Evolutionary conservation across 2,888 invertebrate species (phyloP).

Genomic region (Agonopterix heracliana): DNA sequence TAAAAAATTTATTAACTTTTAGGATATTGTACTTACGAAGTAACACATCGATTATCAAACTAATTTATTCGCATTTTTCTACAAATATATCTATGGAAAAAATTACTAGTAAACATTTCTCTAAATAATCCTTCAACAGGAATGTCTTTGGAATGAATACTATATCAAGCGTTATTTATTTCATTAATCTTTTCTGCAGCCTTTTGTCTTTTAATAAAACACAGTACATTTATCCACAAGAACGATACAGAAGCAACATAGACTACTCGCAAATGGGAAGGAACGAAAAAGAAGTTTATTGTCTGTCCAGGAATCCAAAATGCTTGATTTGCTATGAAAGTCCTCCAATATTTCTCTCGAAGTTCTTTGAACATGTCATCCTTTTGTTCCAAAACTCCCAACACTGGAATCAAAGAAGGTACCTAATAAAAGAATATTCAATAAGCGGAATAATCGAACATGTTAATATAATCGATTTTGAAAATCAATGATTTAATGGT

Average conservation of each 20-base stretch:
- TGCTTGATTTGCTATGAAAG: conserved; percentile 83
- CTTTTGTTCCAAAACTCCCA: conserved; percentile 84
- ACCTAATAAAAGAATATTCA: neutral
- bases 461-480: too few species aligned
- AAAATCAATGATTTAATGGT: too few species aligned
- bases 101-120: too few species aligned
- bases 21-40: too few species aligned
- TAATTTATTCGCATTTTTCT: too few species aligned
- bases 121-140: too few species aligned
- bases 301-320: conserved; percentile 91
- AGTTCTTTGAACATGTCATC: conserved; percentile 82
- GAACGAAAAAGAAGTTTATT: conserved; percentile 84
- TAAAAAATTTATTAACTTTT: too few species aligned
- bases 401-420: conserved; percentile 68
- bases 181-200: neutral
- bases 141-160: too few species aligned
- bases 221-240: conserved; percentile 89
- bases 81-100: too few species aligned
- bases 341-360: conserved; percentile 81
- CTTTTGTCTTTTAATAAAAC: conserved; percentile 83
- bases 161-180: too few species aligned
- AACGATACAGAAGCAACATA: conserved; percentile 88
- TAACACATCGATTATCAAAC: too few species aligned
- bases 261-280: conserved; percentile 83
- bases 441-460: neutral